These are phyloP conservation scores for Virgularia gustaviana DNA, from an alignment of 92 coral and sea anemone species.

Conservation along the genomic window DNA sequence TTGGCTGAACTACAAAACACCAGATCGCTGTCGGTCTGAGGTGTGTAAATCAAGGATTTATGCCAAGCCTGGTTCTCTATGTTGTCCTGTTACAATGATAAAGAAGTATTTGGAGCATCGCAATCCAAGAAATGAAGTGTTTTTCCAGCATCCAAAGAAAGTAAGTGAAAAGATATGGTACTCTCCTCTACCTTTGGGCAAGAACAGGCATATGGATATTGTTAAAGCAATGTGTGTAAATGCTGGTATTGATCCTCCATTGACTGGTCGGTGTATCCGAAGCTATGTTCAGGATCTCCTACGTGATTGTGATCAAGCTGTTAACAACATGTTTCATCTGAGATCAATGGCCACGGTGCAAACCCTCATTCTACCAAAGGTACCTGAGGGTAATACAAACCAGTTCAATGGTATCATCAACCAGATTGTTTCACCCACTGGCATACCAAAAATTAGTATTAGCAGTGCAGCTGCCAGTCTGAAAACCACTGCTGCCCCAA, in stretches of 20 bases:
- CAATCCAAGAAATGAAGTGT: constrained; percentile 27
- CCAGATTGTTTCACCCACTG: constrained; percentile 3
- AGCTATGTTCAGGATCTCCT: constrained; percentile 26
- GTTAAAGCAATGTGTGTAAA: constrained; percentile 25
- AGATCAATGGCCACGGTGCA: constrained; percentile 18
- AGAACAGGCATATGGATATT: constrained; percentile 28
- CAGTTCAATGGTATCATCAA: neutral
- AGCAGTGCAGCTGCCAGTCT: neutral
- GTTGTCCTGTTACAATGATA: constrained; percentile 23
- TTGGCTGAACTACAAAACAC: constrained; percentile 26
- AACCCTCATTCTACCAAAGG: constrained; percentile 10
- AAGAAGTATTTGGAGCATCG: constrained; percentile 39
- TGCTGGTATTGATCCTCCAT: constrained; percentile 25
- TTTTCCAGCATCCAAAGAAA: constrained; percentile 23
- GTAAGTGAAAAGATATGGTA: constrained; percentile 12
- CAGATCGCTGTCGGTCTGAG: constrained; percentile 8
- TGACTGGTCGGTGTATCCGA: constrained; percentile 30
- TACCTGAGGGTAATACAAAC: neutral
- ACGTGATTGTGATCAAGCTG: constrained; percentile 17
- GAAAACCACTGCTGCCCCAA: neutral
- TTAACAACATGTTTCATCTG: constrained; percentile 18
- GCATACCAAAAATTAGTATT: no score
- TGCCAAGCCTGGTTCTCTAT: constrained; percentile 13
- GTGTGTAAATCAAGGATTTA: constrained; percentile 18
- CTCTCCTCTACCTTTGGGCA: constrained; percentile 22